Evolutionary conservation across 2,888 invertebrate species (phyloP).

Genomic region (Tipula confusa): DNA sequence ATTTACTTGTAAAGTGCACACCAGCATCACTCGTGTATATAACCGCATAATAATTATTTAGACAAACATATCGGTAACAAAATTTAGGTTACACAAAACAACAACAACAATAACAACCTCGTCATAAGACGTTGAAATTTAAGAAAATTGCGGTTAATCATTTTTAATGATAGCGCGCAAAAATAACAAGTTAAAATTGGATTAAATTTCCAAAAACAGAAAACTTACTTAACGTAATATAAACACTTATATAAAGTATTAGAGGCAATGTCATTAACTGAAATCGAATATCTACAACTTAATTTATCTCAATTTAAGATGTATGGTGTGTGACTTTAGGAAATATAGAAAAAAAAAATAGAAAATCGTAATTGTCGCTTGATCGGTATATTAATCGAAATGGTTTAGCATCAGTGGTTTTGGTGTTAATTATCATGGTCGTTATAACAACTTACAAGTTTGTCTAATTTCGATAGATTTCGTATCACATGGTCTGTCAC

Average conservation of each 20-base stretch:
- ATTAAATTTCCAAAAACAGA: conserved; percentile 20
- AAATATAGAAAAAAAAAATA: no score
- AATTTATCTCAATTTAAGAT: not conserved
- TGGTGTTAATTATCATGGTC: not conserved
- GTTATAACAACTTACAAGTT: not conserved
- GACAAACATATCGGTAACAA: not conserved
- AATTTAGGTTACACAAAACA: not conserved
- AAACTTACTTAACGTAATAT: not conserved
- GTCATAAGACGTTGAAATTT: not conserved
- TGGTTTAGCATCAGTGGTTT: not conserved
- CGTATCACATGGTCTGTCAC: not conserved
- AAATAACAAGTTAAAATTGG: not conserved
- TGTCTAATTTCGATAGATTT: not conserved
- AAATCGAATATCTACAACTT: not conserved
- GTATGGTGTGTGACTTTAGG: not conserved
- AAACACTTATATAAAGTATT: not conserved
- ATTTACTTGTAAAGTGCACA: not conserved
- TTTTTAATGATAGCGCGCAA: conserved; percentile 1
- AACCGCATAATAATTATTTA: not conserved
- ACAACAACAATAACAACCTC: no score
- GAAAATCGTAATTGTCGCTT: not conserved
- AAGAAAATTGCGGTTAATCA: conserved; percentile 20
- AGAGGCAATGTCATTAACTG: not conserved
- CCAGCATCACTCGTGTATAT: not conserved
- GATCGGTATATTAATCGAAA: not conserved